phyloP scores from a whole-genome alignment of 2,797 vertebrate species.

The Megaceryle alcyon region DNA sequence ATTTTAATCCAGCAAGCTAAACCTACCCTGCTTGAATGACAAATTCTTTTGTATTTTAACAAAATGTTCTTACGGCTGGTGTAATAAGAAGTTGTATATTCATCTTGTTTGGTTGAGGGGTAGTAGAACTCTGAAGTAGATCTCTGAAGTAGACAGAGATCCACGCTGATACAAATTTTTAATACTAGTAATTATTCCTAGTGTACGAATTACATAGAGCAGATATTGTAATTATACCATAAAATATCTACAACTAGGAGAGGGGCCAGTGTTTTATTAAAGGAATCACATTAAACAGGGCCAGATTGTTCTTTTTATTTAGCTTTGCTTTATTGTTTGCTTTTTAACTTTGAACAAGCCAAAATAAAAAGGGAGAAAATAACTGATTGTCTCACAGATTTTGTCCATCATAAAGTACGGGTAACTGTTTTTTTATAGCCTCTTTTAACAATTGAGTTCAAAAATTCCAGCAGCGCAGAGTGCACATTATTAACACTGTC shows the following conservation, averaged over 20 bases:
- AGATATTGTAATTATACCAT: not conserved
- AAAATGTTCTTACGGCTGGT: not conserved
- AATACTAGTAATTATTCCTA: not conserved
- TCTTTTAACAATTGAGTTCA: not conserved
- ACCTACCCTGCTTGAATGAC: rapidly evolving
- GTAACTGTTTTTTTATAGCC: not conserved
- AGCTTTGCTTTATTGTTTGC: not conserved
- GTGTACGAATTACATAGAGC: not conserved
- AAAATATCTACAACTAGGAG: not conserved
- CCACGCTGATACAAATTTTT: not conserved
- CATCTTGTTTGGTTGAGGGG: not conserved
- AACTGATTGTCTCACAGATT: not conserved
- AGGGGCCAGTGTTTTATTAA: not conserved
- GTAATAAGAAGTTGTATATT: not conserved
- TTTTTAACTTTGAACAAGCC: not conserved
- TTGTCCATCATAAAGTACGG: not conserved
- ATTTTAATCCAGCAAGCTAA: not conserved
- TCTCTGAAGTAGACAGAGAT: not conserved
- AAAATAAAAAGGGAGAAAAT: not conserved
- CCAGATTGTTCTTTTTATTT: not conserved
- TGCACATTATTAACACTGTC: too few species aligned
- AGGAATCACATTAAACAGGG: not conserved
- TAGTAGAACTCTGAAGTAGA: too few species aligned
- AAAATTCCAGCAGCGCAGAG: not conserved
- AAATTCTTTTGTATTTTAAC: not conserved